Base-by-base conservation (phyloP, 2,797 vertebrate species). In the Helarctos malayanus region DNA sequence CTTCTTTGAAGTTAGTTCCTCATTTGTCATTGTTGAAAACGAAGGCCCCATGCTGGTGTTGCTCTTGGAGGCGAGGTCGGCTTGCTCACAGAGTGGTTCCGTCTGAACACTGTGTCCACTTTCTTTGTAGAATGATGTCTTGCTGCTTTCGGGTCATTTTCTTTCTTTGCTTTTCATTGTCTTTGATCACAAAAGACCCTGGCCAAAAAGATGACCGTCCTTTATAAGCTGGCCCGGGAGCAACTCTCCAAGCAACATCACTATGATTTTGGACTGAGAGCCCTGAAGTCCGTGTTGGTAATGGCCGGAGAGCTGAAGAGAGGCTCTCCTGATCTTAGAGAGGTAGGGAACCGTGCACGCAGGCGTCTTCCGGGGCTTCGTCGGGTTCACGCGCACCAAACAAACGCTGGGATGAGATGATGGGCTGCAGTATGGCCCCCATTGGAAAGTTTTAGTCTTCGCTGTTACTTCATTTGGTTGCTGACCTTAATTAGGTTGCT, bases 181-280 rank as follows among this genome's bases (percentile, higher is more conserved):
- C 81, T 97, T 76, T 52, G 91, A 80, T 93, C 89, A 96, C 21
- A 71, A 95, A 95, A 99, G 99, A 98, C 99, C 0, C 98, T 99
- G 98, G 99, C 99, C 81, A 99, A 99, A 97, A 99, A 99, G 99
- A 99, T 99, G 99, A 99, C 99, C 0, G 99, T 99, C 1, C 98
- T 99, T 47, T 99, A 99, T 95, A 99, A 99, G 93, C 98, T 99
- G 98, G 99, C 99, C 15, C 99, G 98, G 91, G 99, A 99, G 93
- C 99, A 99, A 98, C 99, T 99, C 89, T 99, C 99, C 61, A 99
- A 99, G 96, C 99, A 99, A 91, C 99, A 99, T 88, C 99, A 99
- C 98, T 99, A 99, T 82, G 99, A 99, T 98, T 99, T 99, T 95
- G 99, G 99, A 68, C 99, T 99, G 82, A 98, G 99, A 29, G 99